Percentiles rank a stretch among this genome's conserved stretches.
Conservation (phyloP, 2,888 invertebrate genomes). For the Bedellia somnulentella region DNA sequence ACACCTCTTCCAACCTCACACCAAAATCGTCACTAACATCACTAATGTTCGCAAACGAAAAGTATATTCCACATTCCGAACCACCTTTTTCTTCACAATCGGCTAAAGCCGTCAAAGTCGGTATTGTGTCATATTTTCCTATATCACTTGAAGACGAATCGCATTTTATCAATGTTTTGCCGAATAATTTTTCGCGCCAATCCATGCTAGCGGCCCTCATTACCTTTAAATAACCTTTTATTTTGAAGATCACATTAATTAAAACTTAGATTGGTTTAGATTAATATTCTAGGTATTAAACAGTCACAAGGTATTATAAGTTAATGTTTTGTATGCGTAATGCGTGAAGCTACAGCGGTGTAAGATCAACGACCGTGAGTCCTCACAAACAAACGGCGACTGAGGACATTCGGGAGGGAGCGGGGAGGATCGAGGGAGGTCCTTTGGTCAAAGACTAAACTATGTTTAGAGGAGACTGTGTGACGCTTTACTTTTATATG, state of each 20-base stretch:
- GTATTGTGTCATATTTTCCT: constrained; percentile 43
- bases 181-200: constrained; percentile 66
- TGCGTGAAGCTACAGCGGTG: constrained; percentile 15
- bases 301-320: not conserved
- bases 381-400: constrained; percentile 41
- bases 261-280: too few relatives aligned
- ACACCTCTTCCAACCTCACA: constrained; percentile 63
- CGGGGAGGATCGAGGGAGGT: constrained; percentile 11
- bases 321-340: constrained; percentile 15
- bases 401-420: constrained; percentile 17
- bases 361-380: constrained; percentile 33
- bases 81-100: constrained; percentile 52
- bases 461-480: constrained; percentile 19
- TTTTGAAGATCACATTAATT: too few relatives aligned
- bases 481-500: too few relatives aligned
- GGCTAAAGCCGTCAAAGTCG: constrained; percentile 42
- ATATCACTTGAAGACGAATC: constrained; percentile 34
- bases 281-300: not conserved
- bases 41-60: constrained; percentile 71
- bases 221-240: too few relatives aligned
- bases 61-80: constrained; percentile 65
- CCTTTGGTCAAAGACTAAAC: constrained; percentile 3
- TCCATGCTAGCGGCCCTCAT: constrained; percentile 36
- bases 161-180: constrained; percentile 57
- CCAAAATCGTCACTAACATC: constrained; percentile 70